Evolutionary conservation across 2,113 vertebrate species (phyloP).

Genomic region (Mesitornis unicolor): DNA sequence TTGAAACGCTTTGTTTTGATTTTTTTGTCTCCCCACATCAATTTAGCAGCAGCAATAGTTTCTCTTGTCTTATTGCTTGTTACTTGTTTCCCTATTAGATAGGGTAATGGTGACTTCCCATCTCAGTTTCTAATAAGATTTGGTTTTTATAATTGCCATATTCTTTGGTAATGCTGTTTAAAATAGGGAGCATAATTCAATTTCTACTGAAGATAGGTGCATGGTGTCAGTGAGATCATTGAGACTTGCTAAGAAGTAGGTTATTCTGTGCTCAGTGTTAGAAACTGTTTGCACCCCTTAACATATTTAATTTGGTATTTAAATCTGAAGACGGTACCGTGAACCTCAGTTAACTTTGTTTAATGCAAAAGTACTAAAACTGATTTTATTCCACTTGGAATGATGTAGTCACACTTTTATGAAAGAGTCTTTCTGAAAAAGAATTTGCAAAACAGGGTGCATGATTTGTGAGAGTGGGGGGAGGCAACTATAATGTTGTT

Average conservation of each 20-base stretch:
- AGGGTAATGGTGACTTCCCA: background rate
- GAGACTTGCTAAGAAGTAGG: background rate
- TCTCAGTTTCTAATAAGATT: background rate
- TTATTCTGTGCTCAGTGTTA: background rate
- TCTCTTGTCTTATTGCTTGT: too few species aligned
- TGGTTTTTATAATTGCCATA: background rate
- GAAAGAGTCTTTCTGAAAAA: background rate
- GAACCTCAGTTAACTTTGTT: background rate
- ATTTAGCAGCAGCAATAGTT: background rate
- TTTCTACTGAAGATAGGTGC: background rate
- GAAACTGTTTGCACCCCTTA: background rate
- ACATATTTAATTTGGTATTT: background rate
- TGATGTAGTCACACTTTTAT: background rate
- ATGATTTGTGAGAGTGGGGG: background rate
- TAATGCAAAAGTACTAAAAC: background rate
- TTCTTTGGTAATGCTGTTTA: background rate
- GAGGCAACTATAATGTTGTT: background rate
- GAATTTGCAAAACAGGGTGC: background rate
- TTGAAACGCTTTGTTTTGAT: background rate
- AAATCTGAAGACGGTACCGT: background rate
- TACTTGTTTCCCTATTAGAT: background rate
- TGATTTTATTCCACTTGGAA: background rate
- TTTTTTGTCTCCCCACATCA: background rate
- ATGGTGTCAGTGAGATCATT: background rate
- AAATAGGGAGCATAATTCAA: background rate